A percentile compares a stretch with the other conserved stretches of the same genome.
Evolutionary conservation across 92 coral and sea anemone species (phyloP).

Genomic region (Siderastrea siderea): DNA sequence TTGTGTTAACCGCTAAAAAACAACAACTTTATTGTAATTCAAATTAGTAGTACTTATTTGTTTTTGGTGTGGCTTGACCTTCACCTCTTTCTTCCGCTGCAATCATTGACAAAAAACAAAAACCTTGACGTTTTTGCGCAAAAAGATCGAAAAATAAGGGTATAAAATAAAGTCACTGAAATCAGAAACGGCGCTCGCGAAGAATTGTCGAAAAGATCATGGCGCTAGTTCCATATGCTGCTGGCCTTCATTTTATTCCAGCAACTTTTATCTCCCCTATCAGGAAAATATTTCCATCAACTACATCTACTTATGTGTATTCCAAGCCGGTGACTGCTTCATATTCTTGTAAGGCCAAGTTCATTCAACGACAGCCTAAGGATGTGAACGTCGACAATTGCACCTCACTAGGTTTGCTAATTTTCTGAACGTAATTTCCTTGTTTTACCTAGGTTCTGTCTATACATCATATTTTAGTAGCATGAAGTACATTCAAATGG

Average conservation of each 20-base stretch:
- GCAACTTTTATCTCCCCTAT: not conserved
- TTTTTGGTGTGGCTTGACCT: not conserved
- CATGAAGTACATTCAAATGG: too few species aligned
- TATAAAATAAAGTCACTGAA: not conserved
- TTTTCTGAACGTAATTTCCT: not conserved
- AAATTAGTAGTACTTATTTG: too few species aligned
- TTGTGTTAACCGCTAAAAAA: too few species aligned
- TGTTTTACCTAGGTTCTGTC: too few species aligned
- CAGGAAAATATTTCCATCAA: not conserved
- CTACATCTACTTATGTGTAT: conserved; percentile 14
- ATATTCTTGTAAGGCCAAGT: not conserved
- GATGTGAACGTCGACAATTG: not conserved
- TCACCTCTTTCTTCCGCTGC: not conserved
- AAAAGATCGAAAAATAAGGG: not conserved
- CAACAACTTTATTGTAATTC: too few species aligned
- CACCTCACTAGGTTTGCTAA: not conserved
- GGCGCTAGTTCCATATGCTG: not conserved
- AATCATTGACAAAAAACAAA: not conserved
- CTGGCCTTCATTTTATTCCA: not conserved
- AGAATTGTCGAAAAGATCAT: not conserved
- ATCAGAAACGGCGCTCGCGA: too few species aligned
- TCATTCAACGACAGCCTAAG: not conserved
- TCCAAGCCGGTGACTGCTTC: conserved; percentile 10
- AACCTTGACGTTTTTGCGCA: not conserved
- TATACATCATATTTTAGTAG: too few species aligned